These are phyloP conservation scores for Xestobium rufovillosum DNA, from an alignment of 2,888 invertebrate species.

Conservation along the genomic window DNA sequence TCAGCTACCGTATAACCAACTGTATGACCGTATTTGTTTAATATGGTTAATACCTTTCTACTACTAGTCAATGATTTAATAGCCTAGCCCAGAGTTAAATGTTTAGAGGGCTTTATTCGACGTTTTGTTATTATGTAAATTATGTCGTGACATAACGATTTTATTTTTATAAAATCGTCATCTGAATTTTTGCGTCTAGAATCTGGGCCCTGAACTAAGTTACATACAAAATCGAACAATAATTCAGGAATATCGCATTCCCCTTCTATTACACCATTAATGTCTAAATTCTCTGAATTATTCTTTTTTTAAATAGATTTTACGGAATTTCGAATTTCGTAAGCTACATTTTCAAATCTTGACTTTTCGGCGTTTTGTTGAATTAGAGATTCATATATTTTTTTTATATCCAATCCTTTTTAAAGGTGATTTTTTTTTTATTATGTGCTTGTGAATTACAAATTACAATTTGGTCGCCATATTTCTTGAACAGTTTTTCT, in stretches of 20 bases:
- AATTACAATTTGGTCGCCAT: too few species aligned
- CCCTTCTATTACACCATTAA: constrained; percentile 22
- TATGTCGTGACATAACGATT: constrained; percentile 24
- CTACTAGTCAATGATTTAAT: constrained; percentile 29
- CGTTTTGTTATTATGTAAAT: constrained; percentile 28
- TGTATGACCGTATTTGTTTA: constrained; percentile 31
- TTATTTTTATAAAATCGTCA: constrained; percentile 22
- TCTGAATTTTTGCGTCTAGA: constrained; percentile 19
- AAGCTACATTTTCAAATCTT: too few species aligned
- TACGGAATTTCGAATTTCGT: too few species aligned
- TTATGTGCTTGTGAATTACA: too few species aligned
- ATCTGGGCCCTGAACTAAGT: constrained; percentile 23
- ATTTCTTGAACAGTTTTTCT: too few species aligned
- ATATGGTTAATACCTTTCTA: constrained; percentile 26
- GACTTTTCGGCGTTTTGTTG: too few species aligned
- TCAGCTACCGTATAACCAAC: constrained; percentile 29
- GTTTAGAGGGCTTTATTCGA: constrained; percentile 27
- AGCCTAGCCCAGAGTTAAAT: constrained; percentile 26
- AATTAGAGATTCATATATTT: too few species aligned
- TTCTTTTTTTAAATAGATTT: too few species aligned
- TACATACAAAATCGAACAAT: constrained; percentile 22
- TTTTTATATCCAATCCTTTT: too few species aligned
- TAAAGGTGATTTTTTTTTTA: too few species aligned
- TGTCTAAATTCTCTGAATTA: too few species aligned
- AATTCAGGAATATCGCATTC: constrained; percentile 24